These are phyloP conservation scores for Anthopleura xanthogrammica DNA, from an alignment of 92 coral and sea anemone species.

Conservation along the genomic window DNA sequence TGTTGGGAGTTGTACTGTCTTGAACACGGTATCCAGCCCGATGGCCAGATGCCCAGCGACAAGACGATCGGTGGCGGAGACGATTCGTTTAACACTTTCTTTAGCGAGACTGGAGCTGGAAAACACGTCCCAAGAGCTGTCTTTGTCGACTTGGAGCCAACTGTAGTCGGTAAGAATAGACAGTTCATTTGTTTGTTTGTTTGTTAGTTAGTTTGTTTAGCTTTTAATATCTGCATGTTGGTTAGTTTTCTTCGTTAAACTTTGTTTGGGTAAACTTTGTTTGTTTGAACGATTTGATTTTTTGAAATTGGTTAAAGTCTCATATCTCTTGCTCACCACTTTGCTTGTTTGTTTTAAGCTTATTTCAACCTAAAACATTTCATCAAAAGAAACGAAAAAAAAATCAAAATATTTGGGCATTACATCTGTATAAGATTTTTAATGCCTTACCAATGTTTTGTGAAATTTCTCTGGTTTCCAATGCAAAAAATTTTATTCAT, in stretches of 20 bases:
- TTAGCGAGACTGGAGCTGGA: constrained; percentile 83
- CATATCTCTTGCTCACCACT: background rate
- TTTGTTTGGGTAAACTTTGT: background rate
- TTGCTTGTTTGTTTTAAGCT: background rate
- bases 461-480: background rate
- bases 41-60: constrained; percentile 90
- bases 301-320: too few species aligned
- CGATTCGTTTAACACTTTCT: constrained; percentile 76
- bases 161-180: constrained; percentile 43
- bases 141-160: constrained; percentile 67
- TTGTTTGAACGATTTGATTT: too few species aligned
- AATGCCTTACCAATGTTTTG: background rate
- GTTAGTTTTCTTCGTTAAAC: background rate
- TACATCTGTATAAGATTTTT: background rate
- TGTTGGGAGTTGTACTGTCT: constrained; percentile 95
- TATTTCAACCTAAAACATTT: too few species aligned
- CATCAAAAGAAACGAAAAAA: too few species aligned
- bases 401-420: too few species aligned
- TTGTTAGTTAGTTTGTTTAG: too few species aligned
- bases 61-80: constrained; percentile 74
- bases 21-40: constrained; percentile 95
- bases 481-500: background rate
- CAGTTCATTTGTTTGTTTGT: background rate
- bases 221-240: background rate
- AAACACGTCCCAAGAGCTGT: constrained; percentile 77